Base-by-base conservation (phyloP, 2,888 invertebrate genomes). In the Agriopis aurantiaria region DNA sequence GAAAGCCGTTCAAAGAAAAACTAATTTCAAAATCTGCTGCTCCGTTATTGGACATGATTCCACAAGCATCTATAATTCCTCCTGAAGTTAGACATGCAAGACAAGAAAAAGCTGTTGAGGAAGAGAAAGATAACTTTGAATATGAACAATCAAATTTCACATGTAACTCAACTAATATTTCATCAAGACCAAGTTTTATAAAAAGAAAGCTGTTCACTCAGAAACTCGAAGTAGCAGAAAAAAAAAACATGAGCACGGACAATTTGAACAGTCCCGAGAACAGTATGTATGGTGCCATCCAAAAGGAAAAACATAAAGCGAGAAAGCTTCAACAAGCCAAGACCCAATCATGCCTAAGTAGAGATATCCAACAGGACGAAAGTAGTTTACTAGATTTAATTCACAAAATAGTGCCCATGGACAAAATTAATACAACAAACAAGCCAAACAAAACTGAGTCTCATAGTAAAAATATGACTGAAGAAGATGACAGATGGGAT, bases 151-250 rank as follows among this genome's bases (percentile, higher is more conserved):
- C 69, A 33, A 58, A 68, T 57, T 49, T n/a, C 43, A 58, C 68
- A 41, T 78, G 75, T 14, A 69, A 70, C 12, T 78, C 75, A 23
- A 88, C 81, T 78, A 85, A 90, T 58, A 63, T 88, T 2, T 90
- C 91, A 59, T 87, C 85, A 84, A 87, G 89, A 71, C 90, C 92
- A 23, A 93, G 93, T 75, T 94, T 92, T 72, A 89, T 91, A 12
- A 94, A 92, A 79, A 85, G 93, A 74, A 93, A 93, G 76, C 80
- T 94, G 0, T 93, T 89, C 61, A 89, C 92, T 0, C 93, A 93
- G 79, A 92, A 86, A 63, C 79, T 91, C 63, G 92, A 93, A 84
- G 79, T 91, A 0, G 80, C 86, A 51, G 89, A 93, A 57, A 88
- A 80, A 56, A 86, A 84, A 61, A 88, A 88, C 75, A 48, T 80